Evolutionary conservation across 2,797 vertebrate genomes (phyloP), one percentile per base, ranked within the genome.

Genomic region (Alauda arvensis): DNA sequence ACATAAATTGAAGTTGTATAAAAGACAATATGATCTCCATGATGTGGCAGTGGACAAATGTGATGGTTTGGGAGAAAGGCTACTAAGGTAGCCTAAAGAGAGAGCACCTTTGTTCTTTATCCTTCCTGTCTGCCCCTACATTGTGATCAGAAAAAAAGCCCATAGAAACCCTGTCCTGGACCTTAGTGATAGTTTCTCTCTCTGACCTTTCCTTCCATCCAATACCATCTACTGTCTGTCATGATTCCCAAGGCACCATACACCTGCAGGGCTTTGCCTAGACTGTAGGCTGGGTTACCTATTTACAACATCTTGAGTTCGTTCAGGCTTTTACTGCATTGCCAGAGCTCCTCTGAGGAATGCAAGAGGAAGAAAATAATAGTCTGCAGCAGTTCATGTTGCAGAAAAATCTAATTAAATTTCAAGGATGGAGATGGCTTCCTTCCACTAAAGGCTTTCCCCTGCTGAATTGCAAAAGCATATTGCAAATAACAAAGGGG

Each of bases 321-420:
- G 0, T 61, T 90, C 63, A 43, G 66, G 65, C 52, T 63, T 83
- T 85, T 82, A 24, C 23, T 74, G 37, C 8, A 3, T 48, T 89
- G 33, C 37, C 37, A 62, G 51, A 51, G 66, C 80, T 82, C 78
- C 68, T 70, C 37, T 66, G 51, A 86, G 71, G 68, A 82, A 59
- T 39, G n/a, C 33, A 79, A 68, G 60, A 83, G 57, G 71, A 87
- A 55, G 48, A 82, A 88, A 92, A 74, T 70, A 78, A 60, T 68
- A 1, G 3, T 91, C 83, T 79, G 46, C 71, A 86, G 69, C 26
- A 20, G 40, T 48, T 88, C 62, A 39, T n/a, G 55, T 70, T 86
- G 62, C 45, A 67, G 80, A 87, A 92, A 90, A 89, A 45, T 88
- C 87, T 71, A 80, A 84, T 82, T 88, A 79, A 75, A 91, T 93